Conservation (phyloP, 2,113 vertebrate genomes). For the Kryptolebias marmoratus region DNA sequence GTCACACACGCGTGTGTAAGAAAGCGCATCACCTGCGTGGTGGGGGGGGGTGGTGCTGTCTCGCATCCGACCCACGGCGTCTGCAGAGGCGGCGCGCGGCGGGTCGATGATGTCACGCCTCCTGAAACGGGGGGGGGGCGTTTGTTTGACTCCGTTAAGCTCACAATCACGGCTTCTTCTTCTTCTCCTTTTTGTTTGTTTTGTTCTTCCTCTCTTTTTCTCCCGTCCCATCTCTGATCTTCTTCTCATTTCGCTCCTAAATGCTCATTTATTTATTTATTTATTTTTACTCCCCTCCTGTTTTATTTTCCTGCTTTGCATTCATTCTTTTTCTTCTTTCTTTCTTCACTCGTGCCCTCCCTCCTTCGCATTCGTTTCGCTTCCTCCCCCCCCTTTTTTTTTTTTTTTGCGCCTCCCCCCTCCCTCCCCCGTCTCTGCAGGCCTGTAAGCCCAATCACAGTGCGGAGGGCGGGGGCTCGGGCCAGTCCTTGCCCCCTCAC, state of each 20-base stretch:
- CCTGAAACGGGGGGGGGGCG: conserved; percentile 2
- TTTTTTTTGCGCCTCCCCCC: conserved; percentile 18
- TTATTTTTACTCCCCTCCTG: neutral
- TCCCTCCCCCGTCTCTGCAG: conserved; percentile 72
- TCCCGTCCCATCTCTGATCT: conserved; percentile 30
- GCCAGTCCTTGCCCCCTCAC: conserved; percentile 74
- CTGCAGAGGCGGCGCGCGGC: neutral
- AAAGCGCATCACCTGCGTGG: too few relatives aligned
- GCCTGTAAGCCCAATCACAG: conserved; percentile 98
- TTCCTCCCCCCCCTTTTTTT: conserved; percentile 3
- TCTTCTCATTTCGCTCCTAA: neutral
- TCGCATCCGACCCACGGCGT: conserved; percentile 31
- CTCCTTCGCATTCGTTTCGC: conserved; percentile 29
- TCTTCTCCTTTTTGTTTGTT: conserved; percentile 25
- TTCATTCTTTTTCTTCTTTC: neutral
- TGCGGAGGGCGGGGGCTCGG: conserved; percentile 86
- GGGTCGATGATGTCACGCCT: conserved; percentile 22
- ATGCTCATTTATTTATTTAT: neutral
- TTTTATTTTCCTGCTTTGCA: neutral
- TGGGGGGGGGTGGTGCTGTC: neutral
- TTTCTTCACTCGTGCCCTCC: conserved; percentile 3
- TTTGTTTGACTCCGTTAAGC: conserved; percentile 27
- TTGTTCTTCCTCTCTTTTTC: neutral
- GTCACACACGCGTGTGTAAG: too few relatives aligned
- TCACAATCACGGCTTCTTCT: conserved; percentile 51